Evolutionary conservation across 2,113 vertebrate genomes (phyloP).

Genomic region (Collichthys lucidus): DNA sequence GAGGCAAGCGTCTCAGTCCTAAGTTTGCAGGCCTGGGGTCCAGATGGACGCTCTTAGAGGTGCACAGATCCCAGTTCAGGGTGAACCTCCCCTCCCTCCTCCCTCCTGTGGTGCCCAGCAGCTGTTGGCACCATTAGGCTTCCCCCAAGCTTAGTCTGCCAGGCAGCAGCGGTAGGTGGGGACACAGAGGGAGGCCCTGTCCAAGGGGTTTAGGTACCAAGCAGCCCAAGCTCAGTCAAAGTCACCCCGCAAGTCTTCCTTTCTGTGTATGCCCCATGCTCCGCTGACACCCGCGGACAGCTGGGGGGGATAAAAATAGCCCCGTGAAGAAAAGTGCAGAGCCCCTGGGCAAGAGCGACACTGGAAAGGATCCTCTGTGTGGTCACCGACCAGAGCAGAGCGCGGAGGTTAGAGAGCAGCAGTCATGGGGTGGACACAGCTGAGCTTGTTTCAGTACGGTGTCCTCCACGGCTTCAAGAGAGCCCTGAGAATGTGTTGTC

Average conservation of each 20-base stretch:
- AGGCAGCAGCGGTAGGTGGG: conserved; percentile 37
- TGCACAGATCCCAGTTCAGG: conserved; percentile 16
- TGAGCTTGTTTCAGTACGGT: not conserved
- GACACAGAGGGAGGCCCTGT: conserved; percentile 28
- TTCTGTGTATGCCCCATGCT: conserved; percentile 53
- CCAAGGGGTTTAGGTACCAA: conserved; percentile 44
- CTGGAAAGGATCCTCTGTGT: conserved; percentile 49
- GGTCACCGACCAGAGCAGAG: conserved; percentile 12
- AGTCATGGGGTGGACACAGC: not conserved
- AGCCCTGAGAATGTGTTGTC: not conserved
- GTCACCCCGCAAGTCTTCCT: conserved; percentile 79
- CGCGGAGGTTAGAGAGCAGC: conserved; percentile 15
- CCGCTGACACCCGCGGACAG: conserved; percentile 81
- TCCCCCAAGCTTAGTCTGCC: conserved; percentile 46
- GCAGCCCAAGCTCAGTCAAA: conserved; percentile 65
- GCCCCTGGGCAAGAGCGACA: conserved; percentile 44
- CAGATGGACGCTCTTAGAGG: conserved; percentile 38
- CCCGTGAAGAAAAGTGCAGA: conserved; percentile 66
- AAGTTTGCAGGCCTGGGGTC: not conserved
- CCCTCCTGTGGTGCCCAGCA: conserved; percentile 51
- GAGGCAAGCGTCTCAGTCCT: not conserved
- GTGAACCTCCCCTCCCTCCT: conserved; percentile 33
- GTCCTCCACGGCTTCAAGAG: conserved; percentile 3
- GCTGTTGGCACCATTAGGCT: conserved; percentile 55
- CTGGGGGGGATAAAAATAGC: conserved; percentile 82